Evolutionary conservation across 2,888 invertebrate genomes (phyloP), one percentile per base, ranked within the genome.

Genomic region (Nipponacmea schrenckii): DNA sequence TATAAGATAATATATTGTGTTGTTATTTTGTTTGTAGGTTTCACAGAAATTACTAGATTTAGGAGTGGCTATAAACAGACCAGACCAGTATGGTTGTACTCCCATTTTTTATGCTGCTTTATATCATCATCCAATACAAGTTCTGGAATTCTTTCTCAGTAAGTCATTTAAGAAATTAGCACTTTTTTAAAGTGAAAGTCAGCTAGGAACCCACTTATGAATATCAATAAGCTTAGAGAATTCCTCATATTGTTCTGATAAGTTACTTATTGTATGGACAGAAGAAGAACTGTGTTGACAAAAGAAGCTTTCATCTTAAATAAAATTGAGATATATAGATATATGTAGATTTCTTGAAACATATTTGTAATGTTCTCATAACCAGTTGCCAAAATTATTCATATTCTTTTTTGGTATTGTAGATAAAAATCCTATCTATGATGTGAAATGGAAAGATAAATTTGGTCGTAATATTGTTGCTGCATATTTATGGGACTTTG

Each of bases 101-200:
- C 87, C 90, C 3, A 77, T 90, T 2, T 87, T 87, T 63, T 90
- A 90, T 80, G 89, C 89, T 66, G 88, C 88, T 27, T 80, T 89
- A 12, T 84, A 85, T 68, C 85, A 85, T 74, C 88, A 90, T 79
- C 80, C 83, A 31, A 77, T 79, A 26, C 74, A 80, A 12, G 80
- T 90, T 10, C 87, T 86, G 45, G 79, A 85, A 44, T 86, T 84
- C 72, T 84, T 89, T 68, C 77, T 88, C 20, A 85, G 89, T 88
- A 79, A 77, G 81, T 68, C 27, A 5, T 45, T 20, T 65, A 17
- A 27, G 5, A n/a, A 44, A 17, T 64, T 64, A 15, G 31, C 2
- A 10, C 27, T 15, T 50, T 63, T 17, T 45, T 3, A 56, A 68
- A 14, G 12, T 62, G 27, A 56, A 44, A 17, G 7, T 20, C 15